Evolutionary conservation across 2,113 vertebrate genomes (phyloP).

Genomic region (Brienomyrus longianalis): DNA sequence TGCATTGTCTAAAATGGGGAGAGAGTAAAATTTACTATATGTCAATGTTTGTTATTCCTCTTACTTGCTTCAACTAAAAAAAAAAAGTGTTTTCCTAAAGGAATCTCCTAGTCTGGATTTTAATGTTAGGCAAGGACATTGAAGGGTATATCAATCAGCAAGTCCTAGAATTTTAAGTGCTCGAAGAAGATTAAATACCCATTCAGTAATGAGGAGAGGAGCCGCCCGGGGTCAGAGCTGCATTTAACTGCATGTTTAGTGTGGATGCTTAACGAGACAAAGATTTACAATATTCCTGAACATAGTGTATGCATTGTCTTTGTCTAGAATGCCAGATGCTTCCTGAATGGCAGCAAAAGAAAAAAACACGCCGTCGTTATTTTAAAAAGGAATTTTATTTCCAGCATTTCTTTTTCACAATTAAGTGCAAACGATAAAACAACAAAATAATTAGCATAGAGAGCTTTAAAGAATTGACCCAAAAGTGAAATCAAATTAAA

Average conservation of each 20-base stretch:
- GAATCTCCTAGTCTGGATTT: not conserved
- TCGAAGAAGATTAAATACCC: not conserved
- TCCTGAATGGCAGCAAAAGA: not conserved
- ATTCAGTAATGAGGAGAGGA: not conserved
- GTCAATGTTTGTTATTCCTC: not conserved
- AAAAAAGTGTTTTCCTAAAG: not conserved
- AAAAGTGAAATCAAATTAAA: constrained; percentile 1
- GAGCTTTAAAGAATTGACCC: not conserved
- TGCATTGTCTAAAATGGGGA: not conserved
- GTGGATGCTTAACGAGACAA: not conserved
- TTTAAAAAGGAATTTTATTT: constrained; percentile 6
- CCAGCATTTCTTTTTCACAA: not conserved
- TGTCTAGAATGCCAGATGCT: not conserved
- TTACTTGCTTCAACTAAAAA: not conserved
- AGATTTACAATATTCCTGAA: not conserved
- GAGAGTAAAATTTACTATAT: not conserved
- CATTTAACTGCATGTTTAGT: not conserved
- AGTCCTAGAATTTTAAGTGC: not conserved
- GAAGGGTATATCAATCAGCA: not conserved
- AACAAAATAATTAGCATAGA: not conserved
- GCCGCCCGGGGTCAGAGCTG: not conserved
- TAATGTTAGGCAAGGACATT: not conserved
- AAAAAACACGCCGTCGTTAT: not conserved
- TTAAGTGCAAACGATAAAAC: not conserved
- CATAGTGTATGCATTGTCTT: not conserved